Evolutionary conservation across 2,113 vertebrate genomes (phyloP), one percentile per base, ranked within the genome.

Genomic region (Coreoperca whiteheadi): DNA sequence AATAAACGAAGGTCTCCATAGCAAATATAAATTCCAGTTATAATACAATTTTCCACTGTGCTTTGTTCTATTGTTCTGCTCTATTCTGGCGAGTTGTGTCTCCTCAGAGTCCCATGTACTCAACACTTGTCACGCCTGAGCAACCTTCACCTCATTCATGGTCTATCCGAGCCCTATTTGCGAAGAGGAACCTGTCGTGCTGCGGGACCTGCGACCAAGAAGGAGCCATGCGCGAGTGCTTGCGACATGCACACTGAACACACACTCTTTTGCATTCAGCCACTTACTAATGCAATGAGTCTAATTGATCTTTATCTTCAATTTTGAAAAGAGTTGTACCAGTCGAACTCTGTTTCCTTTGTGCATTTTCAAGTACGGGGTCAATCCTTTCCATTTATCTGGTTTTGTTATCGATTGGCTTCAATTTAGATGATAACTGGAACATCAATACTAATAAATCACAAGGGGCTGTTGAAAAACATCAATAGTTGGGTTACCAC

Each of bases 91-190:
- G 77, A 84, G 39, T 61, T 79, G 79, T 65, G 79, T 54, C 63
- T 87, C 84, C 84, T 74, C 75, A 43, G 61, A 72, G 86, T 83
- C 74, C 60, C 70, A 43, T 80, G 60, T 63, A 74, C 73, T 88
- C 77, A 71, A 76, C 85, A 46, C 81, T 63, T 37, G 69, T 84
- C 82, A 88, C 30, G 77, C 73, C 63, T 90, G 86, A 90, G 82
- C 77, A 84, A 59, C 73, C 56, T 80, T 77, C 51, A 4, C 53
- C 88, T 80, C 56, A 79, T 72, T 87, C 78, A 54, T 23, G 67
- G 67, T 51, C 86, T 56, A 8, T 65, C 81, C 56, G 73, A 75
- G 51, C 50, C 60, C 50, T 23, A 30, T 75, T 76, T 68, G 28
- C 68, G 4, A 54, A 57, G 76, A 66, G 65, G 56, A 84, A 82